Conservation (phyloP, 2,113 vertebrate species). For the Oophaga pumilio region DNA sequence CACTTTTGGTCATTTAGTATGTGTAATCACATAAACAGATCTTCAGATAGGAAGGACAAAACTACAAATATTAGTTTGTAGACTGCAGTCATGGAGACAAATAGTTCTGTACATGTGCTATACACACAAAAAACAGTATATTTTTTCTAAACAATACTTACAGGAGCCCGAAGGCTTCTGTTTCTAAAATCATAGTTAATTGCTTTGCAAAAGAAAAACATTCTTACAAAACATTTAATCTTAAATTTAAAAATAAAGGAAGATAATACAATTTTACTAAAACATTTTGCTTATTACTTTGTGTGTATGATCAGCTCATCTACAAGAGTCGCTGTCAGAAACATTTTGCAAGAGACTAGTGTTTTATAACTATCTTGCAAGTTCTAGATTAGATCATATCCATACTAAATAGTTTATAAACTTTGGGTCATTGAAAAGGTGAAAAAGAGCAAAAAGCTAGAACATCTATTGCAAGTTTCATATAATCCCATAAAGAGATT, state of each 20-base stretch:
- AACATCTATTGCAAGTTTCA: background rate
- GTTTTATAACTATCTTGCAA: background rate
- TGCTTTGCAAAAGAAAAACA: background rate
- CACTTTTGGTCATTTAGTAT: too few species aligned
- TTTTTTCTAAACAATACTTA: too few species aligned
- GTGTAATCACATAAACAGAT: too few species aligned
- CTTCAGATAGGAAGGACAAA: too few species aligned
- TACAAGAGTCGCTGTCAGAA: background rate
- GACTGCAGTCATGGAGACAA: too few species aligned
- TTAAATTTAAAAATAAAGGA: background rate
- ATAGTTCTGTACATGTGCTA: too few species aligned
- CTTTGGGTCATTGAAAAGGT: background rate
- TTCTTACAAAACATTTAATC: background rate
- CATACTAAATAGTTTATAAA: background rate
- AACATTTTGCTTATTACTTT: background rate
- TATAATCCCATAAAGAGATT: slow-evolving; percentile 17
- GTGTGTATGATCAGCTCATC: background rate
- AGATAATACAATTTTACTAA: background rate
- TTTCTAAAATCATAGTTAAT: background rate
- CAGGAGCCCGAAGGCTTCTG: background rate
- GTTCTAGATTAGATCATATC: background rate
- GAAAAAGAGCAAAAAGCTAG: background rate
- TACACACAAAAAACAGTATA: too few species aligned
- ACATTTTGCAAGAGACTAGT: background rate
- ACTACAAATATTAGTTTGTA: too few species aligned